phyloP scores from a whole-genome alignment of 2,113 vertebrate species.

The Triplophysa dalaica region DNA sequence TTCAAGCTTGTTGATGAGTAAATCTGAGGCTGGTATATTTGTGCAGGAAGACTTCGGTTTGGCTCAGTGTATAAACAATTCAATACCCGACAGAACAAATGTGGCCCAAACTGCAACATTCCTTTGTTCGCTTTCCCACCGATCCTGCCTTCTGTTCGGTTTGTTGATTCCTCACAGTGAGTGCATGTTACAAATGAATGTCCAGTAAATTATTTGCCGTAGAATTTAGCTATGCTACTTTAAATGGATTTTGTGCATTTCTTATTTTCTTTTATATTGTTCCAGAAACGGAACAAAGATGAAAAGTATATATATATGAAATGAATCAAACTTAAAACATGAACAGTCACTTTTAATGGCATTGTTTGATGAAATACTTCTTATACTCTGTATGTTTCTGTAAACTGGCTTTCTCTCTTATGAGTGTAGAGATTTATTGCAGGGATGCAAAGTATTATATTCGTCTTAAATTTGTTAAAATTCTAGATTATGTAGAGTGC shows the following conservation, averaged over 20 bases:
- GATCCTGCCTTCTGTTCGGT: constrained; percentile 55
- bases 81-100: constrained; percentile 51
- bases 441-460: constrained; percentile 77
- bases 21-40: constrained; percentile 43
- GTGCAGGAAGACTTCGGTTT: constrained; percentile 42
- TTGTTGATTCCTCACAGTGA: constrained; percentile 66
- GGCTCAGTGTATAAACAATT: constrained; percentile 38
- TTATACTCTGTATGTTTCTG: constrained; percentile 77
- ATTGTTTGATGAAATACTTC: constrained; percentile 78
- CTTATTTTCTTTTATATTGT: constrained; percentile 76
- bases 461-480: constrained; percentile 77
- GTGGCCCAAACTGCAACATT: constrained; percentile 64
- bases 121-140: constrained; percentile 68
- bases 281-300: constrained; percentile 63
- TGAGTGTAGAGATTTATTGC: constrained; percentile 75
- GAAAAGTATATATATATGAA: constrained; percentile 56
- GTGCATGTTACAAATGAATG: constrained; percentile 80
- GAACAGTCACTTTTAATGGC: constrained; percentile 75
- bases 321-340: constrained; percentile 68
- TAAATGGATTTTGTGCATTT: constrained; percentile 77
- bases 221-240: constrained; percentile 79
- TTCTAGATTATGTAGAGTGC: constrained; percentile 79
- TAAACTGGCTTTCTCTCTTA: constrained; percentile 72
- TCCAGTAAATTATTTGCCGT: constrained; percentile 76
- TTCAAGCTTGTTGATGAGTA: constrained; percentile 17